Evolutionary conservation across 2,797 vertebrate genomes (phyloP), one percentile per base, ranked within the genome.

Genomic region (Philypnodon macrostomus): DNA sequence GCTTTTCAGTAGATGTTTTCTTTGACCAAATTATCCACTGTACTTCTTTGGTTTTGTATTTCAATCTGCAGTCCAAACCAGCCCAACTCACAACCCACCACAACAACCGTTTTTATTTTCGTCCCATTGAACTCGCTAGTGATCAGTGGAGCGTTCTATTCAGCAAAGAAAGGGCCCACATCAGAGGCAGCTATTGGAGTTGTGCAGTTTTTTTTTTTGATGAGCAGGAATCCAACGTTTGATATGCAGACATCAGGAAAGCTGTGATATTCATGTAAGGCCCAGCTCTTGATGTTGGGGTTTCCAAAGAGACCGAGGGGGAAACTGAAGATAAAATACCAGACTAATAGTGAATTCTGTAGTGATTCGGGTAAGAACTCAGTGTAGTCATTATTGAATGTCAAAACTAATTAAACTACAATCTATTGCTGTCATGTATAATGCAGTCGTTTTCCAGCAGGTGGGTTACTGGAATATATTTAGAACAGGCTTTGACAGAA

Each of bases 221-320:
- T 70, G 65, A 57, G 38, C 9, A 54, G 7, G 46, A 64, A 55
- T 62, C 12, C 5, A 2, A 4, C 14, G 63, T 81, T 81, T 81
- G 78, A 84, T 84, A 64, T 63, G 72, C 64, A 54, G 64, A 60
- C 41, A 27, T 63, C 75, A 60, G 69, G 27, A 30, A n/a, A 5
- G n/a, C 66, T 64, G 8, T 23, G 67, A 75, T 48, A 44, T 37
- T 53, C 53, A 16, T 4, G n/a, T 44, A 57, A 3, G 58, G 57
- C 53, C 45, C 19, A n/a, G 49, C 70, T 61, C 15, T n/a, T 62
- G 65, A 51, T 24, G 60, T 29, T 5, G 47, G 26, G 50, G 69
- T 64, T 47, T 50, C 53, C 65, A 41, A 72, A 64, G 61, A 63
- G 60, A 51, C 54, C 5, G 47, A 38, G 19, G n/a, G 17, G 47